A percentile compares a stretch with the other conserved stretches of the same genome.
These are phyloP conservation scores for Drosophila sp. DNA, from an alignment of 1,140 invertebrate genomes.

Conservation along the genomic window DNA sequence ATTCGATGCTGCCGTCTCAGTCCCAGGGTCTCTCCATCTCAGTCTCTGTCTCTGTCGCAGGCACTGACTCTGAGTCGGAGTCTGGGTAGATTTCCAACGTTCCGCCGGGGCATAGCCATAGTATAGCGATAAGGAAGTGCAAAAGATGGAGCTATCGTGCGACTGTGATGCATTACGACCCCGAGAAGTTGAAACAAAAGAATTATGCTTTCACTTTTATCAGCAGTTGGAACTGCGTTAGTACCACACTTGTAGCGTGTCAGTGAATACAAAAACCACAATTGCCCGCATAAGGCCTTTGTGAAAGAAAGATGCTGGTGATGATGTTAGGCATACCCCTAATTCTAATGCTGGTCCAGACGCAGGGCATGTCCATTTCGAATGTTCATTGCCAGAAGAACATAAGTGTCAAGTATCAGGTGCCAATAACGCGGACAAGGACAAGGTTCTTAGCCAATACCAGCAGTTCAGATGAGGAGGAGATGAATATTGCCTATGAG, in stretches of 20 bases:
- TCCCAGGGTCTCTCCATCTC: neutral
- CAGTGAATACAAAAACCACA: constrained; percentile 30
- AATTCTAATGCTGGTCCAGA: constrained; percentile 17
- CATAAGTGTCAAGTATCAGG: constrained; percentile 77
- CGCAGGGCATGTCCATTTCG: constrained; percentile 58
- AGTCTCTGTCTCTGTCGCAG: neutral
- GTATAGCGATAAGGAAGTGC: constrained; percentile 46
- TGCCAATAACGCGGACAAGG: constrained; percentile 63
- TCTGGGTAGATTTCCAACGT: constrained; percentile 59
- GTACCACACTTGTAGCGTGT: constrained; percentile 37
- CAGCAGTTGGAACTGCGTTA: constrained; percentile 47
- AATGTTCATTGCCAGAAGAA: constrained; percentile 76
- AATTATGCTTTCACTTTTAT: constrained; percentile 64
- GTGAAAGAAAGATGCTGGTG: constrained; percentile 38
- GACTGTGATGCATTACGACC: constrained; percentile 30
- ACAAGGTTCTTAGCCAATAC: constrained; percentile 12
- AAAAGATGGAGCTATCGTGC: constrained; percentile 60
- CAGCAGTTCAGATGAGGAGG: constrained; percentile 10
- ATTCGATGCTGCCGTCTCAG: neutral
- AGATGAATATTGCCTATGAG: constrained; percentile 63
- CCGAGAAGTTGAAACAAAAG: constrained; percentile 35
- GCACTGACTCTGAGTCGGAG: neutral
- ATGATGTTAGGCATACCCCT: constrained; percentile 30
- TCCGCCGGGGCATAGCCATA: constrained; percentile 17
- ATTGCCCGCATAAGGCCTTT: neutral